A percentile compares a stretch with the other conserved stretches of the same genome.
Evolutionary conservation across 2,113 vertebrate genomes (phyloP).

Genomic region (Sus scrofa): DNA sequence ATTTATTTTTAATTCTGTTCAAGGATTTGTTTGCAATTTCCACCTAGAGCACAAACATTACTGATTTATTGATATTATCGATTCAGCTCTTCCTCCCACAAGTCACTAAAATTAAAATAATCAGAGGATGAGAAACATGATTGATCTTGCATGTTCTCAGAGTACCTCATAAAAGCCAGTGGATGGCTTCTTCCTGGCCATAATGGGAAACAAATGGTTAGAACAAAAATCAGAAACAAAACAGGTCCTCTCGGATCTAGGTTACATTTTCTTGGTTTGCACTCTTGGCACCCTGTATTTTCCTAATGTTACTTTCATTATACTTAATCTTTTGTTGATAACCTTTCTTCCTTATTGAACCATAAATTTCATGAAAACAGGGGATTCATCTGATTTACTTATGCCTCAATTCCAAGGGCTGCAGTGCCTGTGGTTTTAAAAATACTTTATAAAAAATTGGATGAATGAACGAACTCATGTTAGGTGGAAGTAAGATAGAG

Average conservation of each 20-base stretch:
- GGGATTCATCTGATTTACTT: background rate
- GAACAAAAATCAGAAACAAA: background rate
- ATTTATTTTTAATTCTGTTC: slow-evolving; percentile 52
- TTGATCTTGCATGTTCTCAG: background rate
- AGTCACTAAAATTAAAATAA: background rate
- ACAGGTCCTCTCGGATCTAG: background rate
- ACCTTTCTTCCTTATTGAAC: background rate
- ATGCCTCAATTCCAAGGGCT: background rate
- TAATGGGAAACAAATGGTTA: background rate
- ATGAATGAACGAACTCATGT: background rate
- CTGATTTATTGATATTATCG: slow-evolving; percentile 1
- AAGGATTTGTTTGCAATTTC: slow-evolving; percentile 37
- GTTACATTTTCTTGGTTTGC: background rate
- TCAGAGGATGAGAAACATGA: background rate
- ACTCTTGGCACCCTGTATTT: background rate
- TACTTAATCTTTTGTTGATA: background rate
- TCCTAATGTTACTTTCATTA: background rate
- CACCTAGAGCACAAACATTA: background rate
- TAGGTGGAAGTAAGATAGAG: background rate
- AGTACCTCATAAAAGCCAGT: background rate
- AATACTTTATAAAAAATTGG: background rate
- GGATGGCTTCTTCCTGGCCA: background rate
- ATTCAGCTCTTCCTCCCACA: slow-evolving; percentile 4
- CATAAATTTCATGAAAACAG: background rate
- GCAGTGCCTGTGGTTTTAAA: background rate